Evolutionary conservation across 2,113 vertebrate species (phyloP), one percentile per base, ranked within the genome.

Genomic region (Setophaga petechia): DNA sequence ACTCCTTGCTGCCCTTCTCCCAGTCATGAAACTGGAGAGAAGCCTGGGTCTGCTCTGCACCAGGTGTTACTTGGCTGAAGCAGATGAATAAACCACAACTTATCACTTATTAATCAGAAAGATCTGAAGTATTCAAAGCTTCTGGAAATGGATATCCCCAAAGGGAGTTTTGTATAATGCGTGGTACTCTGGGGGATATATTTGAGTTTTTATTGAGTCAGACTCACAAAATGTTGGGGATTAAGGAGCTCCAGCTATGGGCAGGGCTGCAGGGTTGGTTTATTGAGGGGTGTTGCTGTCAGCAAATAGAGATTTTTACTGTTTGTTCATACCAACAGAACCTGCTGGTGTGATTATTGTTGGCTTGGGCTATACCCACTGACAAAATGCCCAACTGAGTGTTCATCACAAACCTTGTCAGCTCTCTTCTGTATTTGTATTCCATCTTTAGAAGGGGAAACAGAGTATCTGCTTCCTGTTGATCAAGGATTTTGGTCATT

Each of bases 71-170:
- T 93, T 82, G 62, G 46, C 87, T 93, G 84, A 19, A 93, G 71
- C 74, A 94, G 77, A 82, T 62, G 51, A 90, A 76, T 84, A 82
- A 94, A 84, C 54, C 74, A 89, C 81, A 92, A 23, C 24, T 91
- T 96, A 94, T 95, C 90, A 95, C 91, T 95, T 95, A 95, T 96
- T 96, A 96, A 97, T 97, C 93, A 93, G 78, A 59, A 51, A 84
- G 80, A 84, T 78, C 78, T 94, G 91, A 95, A 94, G 78, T 67
- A 68, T 66, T 95, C 85, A 82, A 13, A 66, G 75, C 62, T 95
- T 66, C 59, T 87, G 75, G 67, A 91, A 96, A 96, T 71, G 1
- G 37, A 43, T 96, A 92, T 84, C 66, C 94, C 82, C 83, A 69
- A 33, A 67, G 74, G 73, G 91, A 89, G 59, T 94, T 90, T 58